These are phyloP conservation scores for Rhimphoctona megacephalus DNA, from an alignment of 2,888 invertebrate species.

Conservation along the genomic window DNA sequence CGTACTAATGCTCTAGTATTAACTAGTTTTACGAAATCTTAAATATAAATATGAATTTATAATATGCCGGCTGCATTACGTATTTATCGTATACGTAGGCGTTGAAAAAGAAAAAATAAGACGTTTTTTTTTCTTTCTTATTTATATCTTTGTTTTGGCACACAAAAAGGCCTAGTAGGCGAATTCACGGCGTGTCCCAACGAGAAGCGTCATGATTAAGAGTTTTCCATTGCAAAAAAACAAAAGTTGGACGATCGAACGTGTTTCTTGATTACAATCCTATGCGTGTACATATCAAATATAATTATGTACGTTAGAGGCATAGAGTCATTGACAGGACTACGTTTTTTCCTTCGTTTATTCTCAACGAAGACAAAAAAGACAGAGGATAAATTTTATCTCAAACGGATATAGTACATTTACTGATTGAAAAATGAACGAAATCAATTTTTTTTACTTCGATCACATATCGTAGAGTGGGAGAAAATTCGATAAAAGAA, in stretches of 20 bases:
- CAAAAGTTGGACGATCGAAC: slow-evolving; percentile 22
- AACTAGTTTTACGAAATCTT: slow-evolving; percentile 72
- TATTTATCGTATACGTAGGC: slow-evolving; percentile 59
- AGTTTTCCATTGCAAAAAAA: slow-evolving; percentile 64
- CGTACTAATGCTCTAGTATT: slow-evolving; percentile 71
- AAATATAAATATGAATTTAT: slow-evolving; percentile 69
- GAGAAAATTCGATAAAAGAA: background rate
- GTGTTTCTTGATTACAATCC: slow-evolving; percentile 20
- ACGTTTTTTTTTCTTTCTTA: slow-evolving; percentile 52
- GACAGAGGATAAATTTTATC: background rate
- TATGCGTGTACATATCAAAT: slow-evolving; percentile 59
- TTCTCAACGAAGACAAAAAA: slow-evolving; percentile 10
- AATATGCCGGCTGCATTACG: slow-evolving; percentile 62
- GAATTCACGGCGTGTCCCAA: slow-evolving; percentile 71
- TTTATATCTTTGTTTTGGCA: slow-evolving; percentile 53
- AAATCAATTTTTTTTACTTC: background rate
- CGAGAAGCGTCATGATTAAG: slow-evolving; percentile 29
- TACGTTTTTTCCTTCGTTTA: slow-evolving; percentile 29
- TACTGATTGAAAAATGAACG: slow-evolving; percentile 7
- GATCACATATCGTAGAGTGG: background rate
- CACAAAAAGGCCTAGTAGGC: slow-evolving; percentile 70
- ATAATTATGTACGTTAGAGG: slow-evolving; percentile 52
- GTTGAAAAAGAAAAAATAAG: slow-evolving; percentile 37
- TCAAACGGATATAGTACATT: background rate
- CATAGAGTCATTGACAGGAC: slow-evolving; percentile 25